phyloP scores from a whole-genome alignment of 2,113 vertebrate species.

The Noctilio leporinus region DNA sequence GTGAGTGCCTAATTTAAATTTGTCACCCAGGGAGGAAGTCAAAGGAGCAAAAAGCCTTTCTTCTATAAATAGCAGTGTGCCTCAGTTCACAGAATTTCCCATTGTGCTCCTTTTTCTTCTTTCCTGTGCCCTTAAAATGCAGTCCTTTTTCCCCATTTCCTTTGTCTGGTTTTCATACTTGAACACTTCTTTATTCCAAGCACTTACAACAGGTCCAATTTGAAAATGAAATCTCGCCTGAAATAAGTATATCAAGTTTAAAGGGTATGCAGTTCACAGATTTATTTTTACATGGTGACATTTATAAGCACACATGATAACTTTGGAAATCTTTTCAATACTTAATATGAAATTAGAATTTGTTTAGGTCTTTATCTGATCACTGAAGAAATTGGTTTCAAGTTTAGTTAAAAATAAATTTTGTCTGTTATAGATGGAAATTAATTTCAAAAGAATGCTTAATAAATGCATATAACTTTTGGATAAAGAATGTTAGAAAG shows the following conservation, averaged over 20 bases:
- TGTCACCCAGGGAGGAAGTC: not conserved
- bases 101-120: not conserved
- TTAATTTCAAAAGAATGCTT: slow-evolving; percentile 19
- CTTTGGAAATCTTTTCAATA: slow-evolving; percentile 52
- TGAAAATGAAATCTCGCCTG: slow-evolving; percentile 63
- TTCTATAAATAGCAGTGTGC: not conserved
- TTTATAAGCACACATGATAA: slow-evolving; percentile 59
- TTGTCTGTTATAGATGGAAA: slow-evolving; percentile 41
- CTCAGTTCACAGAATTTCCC: not conserved
- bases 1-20: slow-evolving; percentile 5
- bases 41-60: not conserved
- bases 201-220: slow-evolving; percentile 27
- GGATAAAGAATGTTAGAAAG: not conserved
- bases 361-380: slow-evolving; percentile 42
- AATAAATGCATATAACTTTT: slow-evolving; percentile 18
- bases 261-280: slow-evolving; percentile 56
- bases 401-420: slow-evolving; percentile 51
- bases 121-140: not conserved
- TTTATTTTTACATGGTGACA: slow-evolving; percentile 68
- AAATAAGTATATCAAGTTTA: slow-evolving; percentile 54
- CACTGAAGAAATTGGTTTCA: not conserved
- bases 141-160: not conserved
- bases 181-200: slow-evolving; percentile 53
- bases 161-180: slow-evolving; percentile 37
- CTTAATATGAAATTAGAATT: slow-evolving; percentile 38